Evolutionary conservation across 2,797 vertebrate species (phyloP).

Genomic region (Phoebastria nigripes): DNA sequence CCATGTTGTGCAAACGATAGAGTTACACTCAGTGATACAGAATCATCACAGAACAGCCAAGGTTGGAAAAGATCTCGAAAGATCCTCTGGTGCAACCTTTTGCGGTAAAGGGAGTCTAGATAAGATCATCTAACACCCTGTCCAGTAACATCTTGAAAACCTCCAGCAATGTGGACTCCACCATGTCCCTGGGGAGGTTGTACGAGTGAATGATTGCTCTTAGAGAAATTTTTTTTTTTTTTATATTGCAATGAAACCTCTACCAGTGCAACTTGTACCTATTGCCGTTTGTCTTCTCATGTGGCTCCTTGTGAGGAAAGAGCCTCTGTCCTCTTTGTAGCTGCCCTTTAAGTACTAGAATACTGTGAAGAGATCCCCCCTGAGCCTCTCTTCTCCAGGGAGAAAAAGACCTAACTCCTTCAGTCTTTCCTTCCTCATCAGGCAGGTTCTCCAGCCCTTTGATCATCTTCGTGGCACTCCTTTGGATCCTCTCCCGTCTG

Average conservation of each 20-base stretch:
- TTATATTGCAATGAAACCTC: background rate
- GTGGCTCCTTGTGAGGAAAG: background rate
- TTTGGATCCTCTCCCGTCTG: background rate
- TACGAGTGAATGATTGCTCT: background rate
- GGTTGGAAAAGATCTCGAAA: background rate
- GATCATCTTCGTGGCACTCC: background rate
- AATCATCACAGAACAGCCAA: background rate
- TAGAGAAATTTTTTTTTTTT: background rate
- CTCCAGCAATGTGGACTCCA: background rate
- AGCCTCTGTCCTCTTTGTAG: background rate
- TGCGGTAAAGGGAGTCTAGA: background rate
- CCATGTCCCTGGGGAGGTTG: background rate
- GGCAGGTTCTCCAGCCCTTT: background rate
- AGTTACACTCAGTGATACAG: background rate
- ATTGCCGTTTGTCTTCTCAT: background rate
- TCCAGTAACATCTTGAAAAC: background rate
- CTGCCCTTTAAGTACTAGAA: background rate
- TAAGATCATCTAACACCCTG: too few relatives aligned
- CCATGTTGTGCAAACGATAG: background rate
- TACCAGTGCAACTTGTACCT: background rate
- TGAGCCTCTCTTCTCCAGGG: too few relatives aligned
- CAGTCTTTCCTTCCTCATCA: background rate
- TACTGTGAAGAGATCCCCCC: background rate
- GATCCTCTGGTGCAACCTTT: background rate
- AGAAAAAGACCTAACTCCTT: background rate